Conservation (phyloP, 2,113 vertebrate genomes). For the Vidua macroura region DNA sequence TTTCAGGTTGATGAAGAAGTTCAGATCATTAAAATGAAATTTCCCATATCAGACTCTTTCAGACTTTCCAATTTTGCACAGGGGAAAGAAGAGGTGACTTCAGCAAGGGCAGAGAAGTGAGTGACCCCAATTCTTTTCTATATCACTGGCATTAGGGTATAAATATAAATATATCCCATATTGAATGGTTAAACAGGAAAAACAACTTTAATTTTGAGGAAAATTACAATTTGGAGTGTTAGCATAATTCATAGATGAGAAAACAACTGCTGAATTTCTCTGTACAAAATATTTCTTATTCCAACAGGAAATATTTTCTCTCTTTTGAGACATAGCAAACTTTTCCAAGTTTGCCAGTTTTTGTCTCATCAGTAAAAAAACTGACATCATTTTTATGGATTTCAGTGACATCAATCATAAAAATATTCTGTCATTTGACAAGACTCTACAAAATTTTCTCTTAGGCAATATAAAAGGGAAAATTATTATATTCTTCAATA, state of each 20-base stretch:
- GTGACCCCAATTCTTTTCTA: not conserved
- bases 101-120: not conserved
- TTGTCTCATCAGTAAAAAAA: not conserved
- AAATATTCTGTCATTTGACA: not conserved
- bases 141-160: not conserved
- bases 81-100: not conserved
- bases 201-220: not conserved
- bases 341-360: not conserved
- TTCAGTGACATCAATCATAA: not conserved
- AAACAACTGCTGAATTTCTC: not conserved
- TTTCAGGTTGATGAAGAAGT: not conserved
- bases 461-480: not conserved
- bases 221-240: not conserved
- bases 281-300: not conserved
- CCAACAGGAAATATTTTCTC: not conserved
- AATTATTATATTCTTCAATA: not conserved
- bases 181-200: not conserved
- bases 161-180: not conserved
- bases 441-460: not conserved
- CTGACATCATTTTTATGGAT: not conserved
- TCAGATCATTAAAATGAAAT: not conserved
- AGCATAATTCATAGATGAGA: not conserved
- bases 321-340: not conserved
- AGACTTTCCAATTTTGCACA: not conserved
- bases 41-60: not conserved